Base-by-base conservation (phyloP, 2,888 invertebrate genomes). In the Drosophila prolongata region DNA sequence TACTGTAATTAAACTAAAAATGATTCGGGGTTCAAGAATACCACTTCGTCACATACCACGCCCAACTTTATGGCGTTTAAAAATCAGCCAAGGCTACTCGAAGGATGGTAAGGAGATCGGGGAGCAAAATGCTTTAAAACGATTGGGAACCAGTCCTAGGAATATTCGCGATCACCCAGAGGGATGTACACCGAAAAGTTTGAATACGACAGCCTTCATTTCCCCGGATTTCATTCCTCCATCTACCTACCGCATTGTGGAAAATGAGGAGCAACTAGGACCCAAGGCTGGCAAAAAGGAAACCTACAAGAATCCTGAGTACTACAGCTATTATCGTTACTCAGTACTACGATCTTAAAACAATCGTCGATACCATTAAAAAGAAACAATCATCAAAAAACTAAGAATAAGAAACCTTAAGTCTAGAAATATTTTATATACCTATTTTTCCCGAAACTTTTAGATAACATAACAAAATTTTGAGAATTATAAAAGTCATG, bases 261-360 rank as follows among this genome's bases (percentile, higher is more conserved):
- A 53, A 2, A 2, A 46, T 6, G 11, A 34, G 2, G 77, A 82
- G 16, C 8, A 50, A 6, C 24, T 81, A 1, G 82, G 79, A 0
- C 73, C 86, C 6, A 37, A 60, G 10, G 85, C 78, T 1, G 44
- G 58, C 9, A 74, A 78, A n/a, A n/a, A 35, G n/a, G 34, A 44
- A 11, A 44, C n/a, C 10, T 81, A 86, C 49, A 79, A 76, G 44
- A 82, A 79, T 73, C 82, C 79, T 0, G 77, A 82, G 16, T 54
- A 47, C 14, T 81, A 27, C 16, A 47, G 62, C 46, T 77, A 77
- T 27, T 71, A 79, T 66, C 53, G 62, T 0, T 72, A 44, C 27
- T 77, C 80, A n/a, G 11, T 67, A 58, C 10, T 70, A 53, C 16
- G 66, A 76, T 42, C 49, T 81, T 0, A 62, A 60, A 40, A 13